A percentile compares a stretch with the other conserved stretches of the same genome.
These are phyloP conservation scores for Leptopilina syphax DNA, from an alignment of 2,888 invertebrate species.

Conservation along the genomic window DNA sequence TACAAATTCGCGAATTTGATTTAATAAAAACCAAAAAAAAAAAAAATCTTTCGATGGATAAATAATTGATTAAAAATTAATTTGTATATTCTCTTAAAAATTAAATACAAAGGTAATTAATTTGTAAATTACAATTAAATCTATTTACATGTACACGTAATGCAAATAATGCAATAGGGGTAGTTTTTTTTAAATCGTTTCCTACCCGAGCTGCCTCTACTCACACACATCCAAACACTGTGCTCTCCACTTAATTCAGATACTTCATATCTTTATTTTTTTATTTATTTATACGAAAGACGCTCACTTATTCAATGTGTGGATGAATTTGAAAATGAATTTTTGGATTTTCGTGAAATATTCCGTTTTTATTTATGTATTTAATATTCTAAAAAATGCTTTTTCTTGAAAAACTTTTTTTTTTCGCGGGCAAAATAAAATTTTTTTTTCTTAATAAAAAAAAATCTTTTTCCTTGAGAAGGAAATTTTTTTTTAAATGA, in stretches of 20 bases:
- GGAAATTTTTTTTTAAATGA: too few species aligned
- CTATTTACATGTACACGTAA: conserved; percentile 71
- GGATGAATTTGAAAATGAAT: conserved; percentile 19
- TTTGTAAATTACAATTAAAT: conserved; percentile 49
- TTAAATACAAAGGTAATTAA: too few species aligned
- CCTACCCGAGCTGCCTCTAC: conserved; percentile 76
- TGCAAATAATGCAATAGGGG: conserved; percentile 72
- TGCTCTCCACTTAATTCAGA: conserved; percentile 34
- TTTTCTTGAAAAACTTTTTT: background rate
- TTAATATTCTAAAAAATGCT: background rate
- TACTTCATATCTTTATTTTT: conserved; percentile 1
- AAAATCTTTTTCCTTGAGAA: too few species aligned
- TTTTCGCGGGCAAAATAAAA: too few species aligned
- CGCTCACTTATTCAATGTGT: conserved; percentile 37
- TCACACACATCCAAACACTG: conserved; percentile 48
- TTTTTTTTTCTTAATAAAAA: too few species aligned
- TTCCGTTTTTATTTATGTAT: too few species aligned
- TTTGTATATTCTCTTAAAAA: too few species aligned
- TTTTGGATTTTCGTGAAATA: background rate
- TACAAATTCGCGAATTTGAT: too few species aligned
- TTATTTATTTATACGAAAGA: conserved; percentile 30
- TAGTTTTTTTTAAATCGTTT: conserved; percentile 61
- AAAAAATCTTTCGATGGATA: too few species aligned
- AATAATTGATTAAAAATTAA: too few species aligned
- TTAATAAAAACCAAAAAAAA: too few species aligned